Base-by-base conservation (phyloP, 2,888 invertebrate species). In the Ceramica pisi region DNA sequence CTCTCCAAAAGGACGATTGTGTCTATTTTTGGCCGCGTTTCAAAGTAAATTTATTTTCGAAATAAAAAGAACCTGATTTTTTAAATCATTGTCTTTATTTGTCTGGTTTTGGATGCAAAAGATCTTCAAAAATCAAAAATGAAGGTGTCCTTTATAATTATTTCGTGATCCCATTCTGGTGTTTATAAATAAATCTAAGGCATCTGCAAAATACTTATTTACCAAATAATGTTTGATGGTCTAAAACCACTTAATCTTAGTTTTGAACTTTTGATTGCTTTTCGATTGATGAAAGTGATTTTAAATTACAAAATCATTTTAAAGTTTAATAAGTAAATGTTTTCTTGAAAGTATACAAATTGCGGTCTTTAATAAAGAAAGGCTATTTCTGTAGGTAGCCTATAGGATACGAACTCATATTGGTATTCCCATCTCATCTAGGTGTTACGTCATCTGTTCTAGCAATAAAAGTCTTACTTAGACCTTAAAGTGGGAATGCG, bases 211-310 rank as follows among this genome's bases (percentile, higher is more conserved):
- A 75, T 75, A 12, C 59, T 77, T 62, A 51, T 59, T 62, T 26
- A 51, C 46, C 6, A 71, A 75, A 71, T 57, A 57, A 57, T 59
- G 19, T 78, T 78, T 75, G 41, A 48, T 59, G 57, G 31, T 48
- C 48, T 55, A 9, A 46, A 56, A 72, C 63, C 63, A 60, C 46
- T 78, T 72, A 78, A 78, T 69, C 55, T 78, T 57, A 64, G 69
- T 70, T 71, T 23, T 78, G 26, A 81, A 72, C 44, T 82, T 78
- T 65, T 72, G 55, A 78, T 70, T 67, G 50, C 53, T 67, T 73
- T 67, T 65, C 64, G 60, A 72, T 53, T 72, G 55, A 50, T 61
- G 61, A 56, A 81, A 81, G 48, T 70, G 57, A 72, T 81, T 81
- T 51, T 16, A 50, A 72, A 69, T 51, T 63, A 59, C 35, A 51